Percentiles rank a stretch among this genome's conserved stretches.
Conservation (phyloP, 2,113 vertebrate species). For the Naja naja region DNA sequence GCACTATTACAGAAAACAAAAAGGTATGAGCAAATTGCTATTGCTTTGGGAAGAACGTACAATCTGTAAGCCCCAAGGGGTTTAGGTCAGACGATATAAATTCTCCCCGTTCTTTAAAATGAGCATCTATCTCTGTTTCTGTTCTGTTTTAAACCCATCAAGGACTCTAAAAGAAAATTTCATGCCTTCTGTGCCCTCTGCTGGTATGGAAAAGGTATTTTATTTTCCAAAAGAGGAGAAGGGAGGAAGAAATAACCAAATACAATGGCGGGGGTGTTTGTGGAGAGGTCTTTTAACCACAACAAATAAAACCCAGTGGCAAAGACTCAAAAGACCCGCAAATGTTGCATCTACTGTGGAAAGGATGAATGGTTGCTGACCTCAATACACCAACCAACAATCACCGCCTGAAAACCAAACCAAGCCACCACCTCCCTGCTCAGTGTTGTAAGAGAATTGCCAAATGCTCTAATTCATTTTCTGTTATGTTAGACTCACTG, state of each 20-base stretch:
- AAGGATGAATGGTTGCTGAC: not conserved
- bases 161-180: not conserved
- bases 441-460: not conserved
- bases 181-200: constrained; percentile 39
- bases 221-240: not conserved
- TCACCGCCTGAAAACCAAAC: not conserved
- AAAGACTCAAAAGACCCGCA: not conserved
- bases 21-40: not conserved
- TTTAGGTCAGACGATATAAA: not conserved
- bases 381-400: not conserved
- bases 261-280: not conserved
- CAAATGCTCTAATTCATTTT: not conserved
- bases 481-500: not conserved
- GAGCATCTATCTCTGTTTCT: too few relatives aligned
- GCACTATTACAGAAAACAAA: not conserved
- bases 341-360: too few relatives aligned
- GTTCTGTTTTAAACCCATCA: not conserved
- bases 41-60: not conserved
- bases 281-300: not conserved
- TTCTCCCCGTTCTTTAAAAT: not conserved
- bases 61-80: not conserved
- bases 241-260: not conserved
- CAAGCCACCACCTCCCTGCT: not conserved
- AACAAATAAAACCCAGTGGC: not conserved
- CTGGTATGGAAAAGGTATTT: constrained; percentile 21